Percentiles rank a stretch among this genome's conserved stretches.
Conservation (phyloP, 30 jellyfish, hydroid and myxozoan species). For the Phacellophora camtschatica region DNA sequence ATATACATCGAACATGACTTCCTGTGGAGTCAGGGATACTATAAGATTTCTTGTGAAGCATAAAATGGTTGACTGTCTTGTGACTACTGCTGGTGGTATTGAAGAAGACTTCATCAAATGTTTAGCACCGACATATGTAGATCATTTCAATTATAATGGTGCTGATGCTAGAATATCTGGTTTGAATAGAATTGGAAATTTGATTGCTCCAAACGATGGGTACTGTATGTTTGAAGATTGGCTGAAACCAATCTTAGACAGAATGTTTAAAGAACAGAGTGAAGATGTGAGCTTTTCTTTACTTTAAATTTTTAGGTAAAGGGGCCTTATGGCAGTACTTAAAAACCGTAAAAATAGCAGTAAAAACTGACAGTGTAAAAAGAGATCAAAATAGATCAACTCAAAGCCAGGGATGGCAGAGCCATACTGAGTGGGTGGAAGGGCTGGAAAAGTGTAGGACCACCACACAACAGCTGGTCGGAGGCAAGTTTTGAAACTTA, state of each 20-base stretch:
- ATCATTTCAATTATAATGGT: slow-evolving; percentile 80
- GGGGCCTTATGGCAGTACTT: no score
- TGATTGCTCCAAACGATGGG: slow-evolving; percentile 89
- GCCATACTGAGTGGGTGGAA: no score
- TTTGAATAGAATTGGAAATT: slow-evolving; percentile 94
- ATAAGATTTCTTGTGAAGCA: slow-evolving; percentile 91
- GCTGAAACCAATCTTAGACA: slow-evolving; percentile 77
- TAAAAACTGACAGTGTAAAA: no score
- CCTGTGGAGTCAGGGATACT: slow-evolving; percentile 96
- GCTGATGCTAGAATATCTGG: slow-evolving; percentile 75
- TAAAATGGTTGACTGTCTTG: slow-evolving; percentile 91
- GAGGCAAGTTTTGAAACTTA: no score
- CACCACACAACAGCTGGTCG: no score
- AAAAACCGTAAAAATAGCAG: no score
- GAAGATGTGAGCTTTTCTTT: slow-evolving; percentile 38
- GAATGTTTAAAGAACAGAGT: slow-evolving; percentile 88
- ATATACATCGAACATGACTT: slow-evolving; percentile 98
- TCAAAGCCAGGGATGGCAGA: no score
- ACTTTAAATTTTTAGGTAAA: no score
- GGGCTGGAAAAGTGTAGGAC: no score
- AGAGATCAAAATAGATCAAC: no score
- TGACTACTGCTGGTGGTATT: slow-evolving; percentile 98
- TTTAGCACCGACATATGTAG: slow-evolving; percentile 87
- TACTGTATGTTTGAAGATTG: slow-evolving; percentile 96
- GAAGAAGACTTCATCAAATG: slow-evolving; percentile 99